Evolutionary conservation across 2,113 vertebrate genomes (phyloP).

Genomic region (Pogona vitticeps): DNA sequence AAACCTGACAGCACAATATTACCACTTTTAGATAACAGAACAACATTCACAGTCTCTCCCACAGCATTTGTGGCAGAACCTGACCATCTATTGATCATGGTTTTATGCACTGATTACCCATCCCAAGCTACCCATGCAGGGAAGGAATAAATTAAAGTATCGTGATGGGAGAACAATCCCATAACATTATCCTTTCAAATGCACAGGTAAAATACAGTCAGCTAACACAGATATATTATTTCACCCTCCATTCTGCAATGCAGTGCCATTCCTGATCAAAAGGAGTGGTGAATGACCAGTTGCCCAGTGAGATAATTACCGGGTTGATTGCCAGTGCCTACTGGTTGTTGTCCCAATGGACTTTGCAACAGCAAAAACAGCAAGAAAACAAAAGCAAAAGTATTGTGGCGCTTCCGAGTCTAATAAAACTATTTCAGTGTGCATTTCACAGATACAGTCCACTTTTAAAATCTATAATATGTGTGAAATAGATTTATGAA

Average conservation of each 20-base stretch:
- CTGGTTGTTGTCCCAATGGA: neutral
- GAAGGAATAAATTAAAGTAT: neutral
- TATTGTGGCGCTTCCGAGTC: too few species aligned
- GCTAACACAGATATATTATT: neutral
- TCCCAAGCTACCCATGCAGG: neutral
- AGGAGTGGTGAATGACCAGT: neutral
- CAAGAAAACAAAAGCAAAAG: too few species aligned
- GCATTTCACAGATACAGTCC: too few species aligned
- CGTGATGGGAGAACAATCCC: neutral
- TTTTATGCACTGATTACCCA: neutral
- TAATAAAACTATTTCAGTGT: too few species aligned
- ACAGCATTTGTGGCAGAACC: neutral
- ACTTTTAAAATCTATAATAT: too few species aligned
- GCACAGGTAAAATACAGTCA: neutral
- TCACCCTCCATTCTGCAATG: neutral
- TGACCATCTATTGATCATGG: neutral
- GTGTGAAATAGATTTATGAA: too few species aligned
- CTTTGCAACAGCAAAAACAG: too few species aligned
- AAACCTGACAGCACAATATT: neutral
- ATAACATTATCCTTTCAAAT: neutral
- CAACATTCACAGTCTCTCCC: too few species aligned
- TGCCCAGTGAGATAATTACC: neutral
- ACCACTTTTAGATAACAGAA: neutral
- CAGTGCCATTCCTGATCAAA: neutral
- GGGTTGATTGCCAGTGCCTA: neutral